Percentiles rank a stretch among this genome's conserved stretches.
Conservation (phyloP, 2,888 invertebrate genomes). For the Drosophila eohydei region DNA sequence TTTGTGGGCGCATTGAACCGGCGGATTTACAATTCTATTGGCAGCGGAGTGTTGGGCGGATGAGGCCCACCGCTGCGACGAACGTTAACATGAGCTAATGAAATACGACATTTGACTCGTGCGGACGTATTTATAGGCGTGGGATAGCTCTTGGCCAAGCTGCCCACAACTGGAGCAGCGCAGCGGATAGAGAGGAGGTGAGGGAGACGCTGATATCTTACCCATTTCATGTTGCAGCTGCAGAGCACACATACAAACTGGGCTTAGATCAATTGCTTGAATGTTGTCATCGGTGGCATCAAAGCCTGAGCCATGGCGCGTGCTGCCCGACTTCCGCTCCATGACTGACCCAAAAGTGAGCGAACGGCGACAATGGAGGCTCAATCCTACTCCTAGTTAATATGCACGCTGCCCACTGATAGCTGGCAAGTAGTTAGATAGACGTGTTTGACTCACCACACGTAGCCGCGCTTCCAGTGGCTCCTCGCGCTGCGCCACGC, state of each 20-base stretch:
- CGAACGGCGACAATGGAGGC: conserved; percentile 39
- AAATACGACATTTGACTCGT: conserved; percentile 79
- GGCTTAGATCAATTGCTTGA: conserved; percentile 33
- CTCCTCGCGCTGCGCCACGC: conserved; percentile 52
- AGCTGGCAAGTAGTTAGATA: conserved; percentile 23
- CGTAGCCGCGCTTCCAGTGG: conserved; percentile 41
- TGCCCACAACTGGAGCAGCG: conserved; percentile 42
- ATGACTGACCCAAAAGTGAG: conserved; percentile 47
- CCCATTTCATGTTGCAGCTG: conserved; percentile 37
- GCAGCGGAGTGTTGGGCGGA: conserved; percentile 34
- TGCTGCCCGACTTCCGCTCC: conserved; percentile 68
- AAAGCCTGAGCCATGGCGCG: conserved; percentile 52
- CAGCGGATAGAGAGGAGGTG: conserved; percentile 6
- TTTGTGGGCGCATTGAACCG: conserved; percentile 60
- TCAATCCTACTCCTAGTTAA: conserved; percentile 58
- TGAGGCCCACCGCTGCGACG: conserved; percentile 60
- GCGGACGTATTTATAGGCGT: conserved; percentile 74
- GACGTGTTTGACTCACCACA: conserved; percentile 71
- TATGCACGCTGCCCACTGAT: conserved; percentile 66
- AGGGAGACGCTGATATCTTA: conserved; percentile 42
- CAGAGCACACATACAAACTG: conserved; percentile 18
- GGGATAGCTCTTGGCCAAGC: conserved; percentile 70
- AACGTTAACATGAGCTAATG: conserved; percentile 73
- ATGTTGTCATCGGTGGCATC: conserved; percentile 29
- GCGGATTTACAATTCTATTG: conserved; percentile 75